A percentile compares a stretch with the other conserved stretches of the same genome.
Conservation (phyloP, 2,797 vertebrate species). For the Rhodeus uyekii region DNA sequence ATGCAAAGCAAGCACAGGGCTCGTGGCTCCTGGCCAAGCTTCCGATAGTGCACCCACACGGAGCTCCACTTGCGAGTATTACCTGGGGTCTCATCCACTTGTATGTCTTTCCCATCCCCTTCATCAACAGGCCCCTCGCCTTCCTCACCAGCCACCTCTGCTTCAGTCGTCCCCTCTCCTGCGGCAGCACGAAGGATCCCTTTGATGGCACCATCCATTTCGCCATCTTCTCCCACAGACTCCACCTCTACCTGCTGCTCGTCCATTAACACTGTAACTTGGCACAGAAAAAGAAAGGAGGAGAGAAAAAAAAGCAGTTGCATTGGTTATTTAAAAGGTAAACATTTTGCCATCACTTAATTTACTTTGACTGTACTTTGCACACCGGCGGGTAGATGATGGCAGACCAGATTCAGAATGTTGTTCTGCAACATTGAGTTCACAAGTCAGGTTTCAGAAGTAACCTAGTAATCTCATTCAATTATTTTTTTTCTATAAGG, state of each 20-base stretch:
- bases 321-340: not conserved
- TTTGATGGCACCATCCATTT: slow-evolving; percentile 54
- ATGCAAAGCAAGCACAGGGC: slow-evolving; percentile 71
- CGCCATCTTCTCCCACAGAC: slow-evolving; percentile 51
- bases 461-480: not conserved
- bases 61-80: slow-evolving; percentile 63
- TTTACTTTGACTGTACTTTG: not conserved
- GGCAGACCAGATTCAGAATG: not conserved
- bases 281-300: not conserved
- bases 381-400: not conserved
- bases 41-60: slow-evolving; percentile 72
- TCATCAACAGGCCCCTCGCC: slow-evolving; percentile 42
- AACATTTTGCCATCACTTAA: not conserved
- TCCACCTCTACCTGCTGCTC: slow-evolving; percentile 57
- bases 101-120: slow-evolving; percentile 17
- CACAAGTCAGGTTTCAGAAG: not conserved
- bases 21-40: slow-evolving; percentile 61
- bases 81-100: slow-evolving; percentile 29
- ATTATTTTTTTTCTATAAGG: not conserved
- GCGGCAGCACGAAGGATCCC: slow-evolving; percentile 53
- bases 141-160: slow-evolving; percentile 40
- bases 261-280: slow-evolving; percentile 69
- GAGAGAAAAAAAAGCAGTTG: not conserved
- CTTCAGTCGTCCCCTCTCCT: slow-evolving; percentile 31
- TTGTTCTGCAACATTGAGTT: not conserved